Evolutionary conservation across 2,888 invertebrate species (phyloP), one percentile per base, ranked within the genome.

Genomic region (Heliconius aoede): DNA sequence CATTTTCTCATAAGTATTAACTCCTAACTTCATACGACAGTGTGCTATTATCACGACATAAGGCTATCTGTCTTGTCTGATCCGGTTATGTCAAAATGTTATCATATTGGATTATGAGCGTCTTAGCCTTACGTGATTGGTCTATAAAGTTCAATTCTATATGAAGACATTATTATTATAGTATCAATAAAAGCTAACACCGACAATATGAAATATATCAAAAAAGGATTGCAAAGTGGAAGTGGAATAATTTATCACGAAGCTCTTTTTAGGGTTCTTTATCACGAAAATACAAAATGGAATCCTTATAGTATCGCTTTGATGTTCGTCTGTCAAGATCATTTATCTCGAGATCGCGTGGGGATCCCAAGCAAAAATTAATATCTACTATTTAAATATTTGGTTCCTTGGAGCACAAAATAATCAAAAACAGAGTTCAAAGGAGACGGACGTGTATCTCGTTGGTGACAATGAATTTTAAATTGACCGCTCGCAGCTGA

Each of bases 61-160:
- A 26, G 60, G 26, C 60, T 26, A 26, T 60, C 60, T 24, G 26
- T 60, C 26, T 60, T 60, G 60, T 60, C 60, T 60, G 60, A 60
- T 60, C 60, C 60, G 26, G 60, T 26, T 26, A 60, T 60, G 60
- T 60, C 60, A 60, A 60, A 26, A 26, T 60, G 26, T 26, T 60
- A 60, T 60, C 60, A 60, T 60, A 60, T 60, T 60, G 60, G 60
- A 26, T 60, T 60, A 60, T 60, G 26, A 26, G 26, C 60, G 60
- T 26, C 26, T 60, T 26, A 60, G 60, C 24, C 24, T 26, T 26
- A 60, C 60, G 60, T 60, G 60, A 60, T 60, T 60, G 26, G 60
- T 60, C 26, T 5, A 60, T 60, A 60, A 60, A 3, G 60, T 15
- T 60, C 26, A 24, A 26, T 60, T 60, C 60, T 26, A 26, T 26